phyloP scores from a whole-genome alignment of 2,113 vertebrate genomes.

The Lontra canadensis region DNA sequence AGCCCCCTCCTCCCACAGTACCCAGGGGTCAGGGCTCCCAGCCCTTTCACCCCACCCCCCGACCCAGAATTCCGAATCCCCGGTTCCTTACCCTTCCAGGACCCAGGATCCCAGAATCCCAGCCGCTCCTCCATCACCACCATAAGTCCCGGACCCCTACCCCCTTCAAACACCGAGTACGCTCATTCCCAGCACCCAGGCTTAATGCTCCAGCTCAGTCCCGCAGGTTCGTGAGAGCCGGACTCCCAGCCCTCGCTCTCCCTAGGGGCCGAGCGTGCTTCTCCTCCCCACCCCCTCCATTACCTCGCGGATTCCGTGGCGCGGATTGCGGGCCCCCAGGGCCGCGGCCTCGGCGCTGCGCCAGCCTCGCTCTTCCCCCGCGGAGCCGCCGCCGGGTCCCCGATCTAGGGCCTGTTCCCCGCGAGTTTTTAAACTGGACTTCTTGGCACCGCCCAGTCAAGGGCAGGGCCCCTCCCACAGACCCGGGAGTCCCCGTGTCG shows the following conservation, averaged over 20 bases:
- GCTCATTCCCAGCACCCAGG: neutral
- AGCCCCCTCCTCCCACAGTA: neutral
- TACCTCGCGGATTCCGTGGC: slow-evolving; percentile 68
- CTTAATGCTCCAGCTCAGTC: neutral
- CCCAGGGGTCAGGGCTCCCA: neutral
- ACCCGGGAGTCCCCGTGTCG: slow-evolving; percentile 49
- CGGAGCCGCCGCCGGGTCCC: slow-evolving; percentile 74
- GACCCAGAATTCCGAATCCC: neutral
- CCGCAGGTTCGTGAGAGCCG: neutral
- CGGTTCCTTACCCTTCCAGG: neutral
- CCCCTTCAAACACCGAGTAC: neutral
- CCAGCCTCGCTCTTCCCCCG: slow-evolving; percentile 74
- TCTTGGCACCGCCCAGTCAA: slow-evolving; percentile 37
- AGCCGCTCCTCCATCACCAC: neutral
- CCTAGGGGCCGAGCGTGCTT: neutral
- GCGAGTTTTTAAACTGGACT: slow-evolving; percentile 71
- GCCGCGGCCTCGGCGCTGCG: slow-evolving; percentile 81
- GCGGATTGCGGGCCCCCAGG: slow-evolving; percentile 69
- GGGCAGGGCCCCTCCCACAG: slow-evolving; percentile 19
- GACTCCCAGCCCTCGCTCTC: neutral
- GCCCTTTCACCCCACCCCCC: no score
- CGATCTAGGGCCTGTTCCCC: neutral
- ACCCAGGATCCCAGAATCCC: neutral
- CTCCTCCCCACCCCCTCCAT: neutral
- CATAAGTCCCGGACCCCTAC: neutral